Evolutionary conservation across 2,797 vertebrate species (phyloP).

Genomic region (Argya squamiceps): DNA sequence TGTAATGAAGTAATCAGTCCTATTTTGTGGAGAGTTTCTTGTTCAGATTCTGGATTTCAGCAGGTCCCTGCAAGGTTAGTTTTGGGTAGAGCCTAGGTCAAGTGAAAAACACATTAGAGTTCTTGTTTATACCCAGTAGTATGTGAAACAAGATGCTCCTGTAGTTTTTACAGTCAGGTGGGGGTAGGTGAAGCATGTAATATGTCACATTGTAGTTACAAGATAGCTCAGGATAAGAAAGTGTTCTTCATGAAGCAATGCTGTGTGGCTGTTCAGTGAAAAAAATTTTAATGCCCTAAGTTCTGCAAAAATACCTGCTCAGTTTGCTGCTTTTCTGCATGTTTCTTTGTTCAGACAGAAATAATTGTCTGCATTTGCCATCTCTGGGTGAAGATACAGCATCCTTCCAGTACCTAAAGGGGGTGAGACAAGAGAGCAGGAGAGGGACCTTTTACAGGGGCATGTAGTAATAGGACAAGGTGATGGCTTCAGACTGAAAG

Average conservation of each 20-base stretch:
- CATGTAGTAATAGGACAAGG: too few species aligned
- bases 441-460: background rate
- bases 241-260: background rate
- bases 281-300: background rate
- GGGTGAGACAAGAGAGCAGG: background rate
- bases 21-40: background rate
- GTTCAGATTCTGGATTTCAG: background rate
- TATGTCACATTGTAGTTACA: background rate
- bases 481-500: background rate
- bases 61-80: background rate
- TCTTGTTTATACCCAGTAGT: background rate
- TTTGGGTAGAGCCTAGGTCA: background rate
- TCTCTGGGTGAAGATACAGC: background rate
- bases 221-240: background rate
- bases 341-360: background rate
- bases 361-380: background rate
- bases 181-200: background rate
- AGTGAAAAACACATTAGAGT: background rate
- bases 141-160: background rate
- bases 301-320: background rate
- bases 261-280: background rate
- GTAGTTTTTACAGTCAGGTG: background rate
- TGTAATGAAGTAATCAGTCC: background rate
- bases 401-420: background rate
- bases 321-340: background rate